These are phyloP conservation scores for Todiramphus chloris DNA, from an alignment of 2,113 vertebrate species.

Conservation along the genomic window DNA sequence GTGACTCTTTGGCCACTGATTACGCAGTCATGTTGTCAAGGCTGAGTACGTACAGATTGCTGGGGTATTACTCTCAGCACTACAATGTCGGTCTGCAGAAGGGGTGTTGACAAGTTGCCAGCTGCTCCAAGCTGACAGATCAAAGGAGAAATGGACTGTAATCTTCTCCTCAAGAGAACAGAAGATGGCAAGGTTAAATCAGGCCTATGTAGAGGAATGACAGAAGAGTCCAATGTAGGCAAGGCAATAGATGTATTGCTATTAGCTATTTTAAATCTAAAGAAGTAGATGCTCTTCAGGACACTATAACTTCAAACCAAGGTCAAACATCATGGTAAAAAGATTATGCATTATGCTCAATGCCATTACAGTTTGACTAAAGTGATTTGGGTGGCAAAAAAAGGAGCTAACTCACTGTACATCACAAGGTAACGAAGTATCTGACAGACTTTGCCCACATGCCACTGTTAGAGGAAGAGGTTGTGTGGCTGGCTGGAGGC, in stretches of 20 bases:
- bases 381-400: background rate
- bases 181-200: constrained; percentile 29
- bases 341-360: background rate
- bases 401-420: background rate
- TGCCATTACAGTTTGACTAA: background rate
- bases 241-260: background rate
- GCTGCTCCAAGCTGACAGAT: constrained; percentile 21
- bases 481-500: background rate
- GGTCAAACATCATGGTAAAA: background rate
- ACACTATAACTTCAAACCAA: background rate
- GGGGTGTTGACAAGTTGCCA: constrained; percentile 1
- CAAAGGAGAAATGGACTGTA: constrained; percentile 16
- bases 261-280: background rate
- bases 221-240: background rate
- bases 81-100: background rate
- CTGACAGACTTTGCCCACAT: background rate
- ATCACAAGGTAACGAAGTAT: background rate
- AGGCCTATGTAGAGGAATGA: background rate
- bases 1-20: background rate
- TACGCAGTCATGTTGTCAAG: background rate
- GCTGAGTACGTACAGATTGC: background rate
- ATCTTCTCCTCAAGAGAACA: constrained; percentile 23
- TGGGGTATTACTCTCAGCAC: constrained; percentile 6
- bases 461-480: fast-evolving
- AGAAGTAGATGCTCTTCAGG: background rate